Evolutionary conservation across 1,140 invertebrate species (phyloP), one percentile per base, ranked within the genome.

Genomic region (Andrena cerasifolii): DNA sequence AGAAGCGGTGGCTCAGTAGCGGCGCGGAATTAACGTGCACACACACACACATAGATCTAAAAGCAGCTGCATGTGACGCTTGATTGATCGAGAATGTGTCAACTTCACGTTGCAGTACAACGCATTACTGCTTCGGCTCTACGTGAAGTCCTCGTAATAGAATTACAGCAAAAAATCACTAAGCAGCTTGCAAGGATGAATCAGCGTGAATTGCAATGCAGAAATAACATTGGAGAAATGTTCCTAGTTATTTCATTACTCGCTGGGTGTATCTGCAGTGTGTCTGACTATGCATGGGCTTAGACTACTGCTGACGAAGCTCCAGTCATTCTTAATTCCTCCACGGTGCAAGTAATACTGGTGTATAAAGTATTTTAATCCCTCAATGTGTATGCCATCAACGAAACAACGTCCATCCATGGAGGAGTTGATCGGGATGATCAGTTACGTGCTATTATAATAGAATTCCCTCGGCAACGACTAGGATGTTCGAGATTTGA

Each of bases 61-160:
- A 86, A 79, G 79, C 84, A 87, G 77, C 88, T 88, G 87, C 53
- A 66, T 66, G 45, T 85, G 88, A 88, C 83, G 85, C 76, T 59
- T 89, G 87, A 89, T 87, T 89, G 88, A 89, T 89, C 78, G 87
- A 89, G 87, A 87, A 88, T 88, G 86, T 88, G 88, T 89, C 88
- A 89, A 89, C 88, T 89, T 89, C 83, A 86, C 86, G 82, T 87
- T 89, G 86, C 80, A 88, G 67, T 86, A 86, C 79, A 78, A 86
- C 85, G 80, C 85, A 78, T 84, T 76, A 80, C 78, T 86, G 78
- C 80, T 79, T 82, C 79, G 51, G 66, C 47, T 68, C 78, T 85
- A 74, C 62, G 61, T 43, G 78, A 82, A 74, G 45, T 71, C 79
- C 65, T 76, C 82, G 68, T 83, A 80, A 84, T 77, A 79, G 76